Evolutionary conservation across 2,797 vertebrate species (phyloP).

Genomic region (Poeciliopsis turneri): DNA sequence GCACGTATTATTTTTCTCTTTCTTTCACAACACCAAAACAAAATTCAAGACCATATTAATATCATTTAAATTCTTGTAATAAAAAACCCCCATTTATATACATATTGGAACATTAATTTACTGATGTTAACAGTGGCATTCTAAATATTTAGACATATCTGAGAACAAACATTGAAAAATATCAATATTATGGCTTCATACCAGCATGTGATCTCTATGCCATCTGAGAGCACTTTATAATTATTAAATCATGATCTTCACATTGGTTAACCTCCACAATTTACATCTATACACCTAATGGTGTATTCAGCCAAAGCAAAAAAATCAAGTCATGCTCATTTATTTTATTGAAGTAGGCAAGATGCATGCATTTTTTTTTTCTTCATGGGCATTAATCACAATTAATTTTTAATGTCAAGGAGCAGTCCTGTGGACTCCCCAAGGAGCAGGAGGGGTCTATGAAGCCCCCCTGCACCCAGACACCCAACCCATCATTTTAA

Average conservation of each 20-base stretch:
- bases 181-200: background rate
- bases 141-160: background rate
- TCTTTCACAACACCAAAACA: background rate
- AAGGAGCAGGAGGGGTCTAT: constrained; percentile 54
- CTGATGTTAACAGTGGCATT: background rate
- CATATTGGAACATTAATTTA: background rate
- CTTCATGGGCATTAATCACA: constrained; percentile 38
- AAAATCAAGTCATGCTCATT: constrained; percentile 6
- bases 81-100: background rate
- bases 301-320: background rate
- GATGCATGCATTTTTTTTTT: constrained; percentile 3
- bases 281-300: background rate
- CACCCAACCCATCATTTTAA: constrained; percentile 52
- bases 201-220: background rate
- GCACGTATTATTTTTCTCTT: constrained; percentile 7
- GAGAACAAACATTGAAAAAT: background rate
- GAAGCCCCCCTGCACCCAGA: constrained; percentile 60
- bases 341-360: constrained; percentile 38
- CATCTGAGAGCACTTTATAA: background rate
- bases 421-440: constrained; percentile 37
- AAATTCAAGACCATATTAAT: background rate
- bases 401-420: constrained; percentile 58
- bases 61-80: too few species aligned
- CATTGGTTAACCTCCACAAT: background rate
- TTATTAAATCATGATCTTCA: background rate